These are phyloP conservation scores for Lypha dubia DNA, from an alignment of 2,888 invertebrate species.

Conservation along the genomic window DNA sequence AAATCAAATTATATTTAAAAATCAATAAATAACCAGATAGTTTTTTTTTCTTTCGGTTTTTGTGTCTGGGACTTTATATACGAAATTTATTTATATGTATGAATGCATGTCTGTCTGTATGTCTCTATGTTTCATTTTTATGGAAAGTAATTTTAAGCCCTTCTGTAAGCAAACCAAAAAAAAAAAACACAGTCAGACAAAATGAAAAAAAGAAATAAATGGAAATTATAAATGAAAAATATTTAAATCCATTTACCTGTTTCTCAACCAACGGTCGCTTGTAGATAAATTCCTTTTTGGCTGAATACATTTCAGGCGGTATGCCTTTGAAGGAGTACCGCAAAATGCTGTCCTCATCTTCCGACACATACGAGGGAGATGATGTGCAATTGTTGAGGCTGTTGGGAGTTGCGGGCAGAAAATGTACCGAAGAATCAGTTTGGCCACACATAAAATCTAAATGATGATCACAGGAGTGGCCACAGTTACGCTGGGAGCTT, in stretches of 20 bases:
- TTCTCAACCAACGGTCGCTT: slow-evolving; percentile 78
- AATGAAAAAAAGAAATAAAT: neutral
- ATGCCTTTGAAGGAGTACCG: slow-evolving; percentile 79
- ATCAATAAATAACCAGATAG: slow-evolving; percentile 64
- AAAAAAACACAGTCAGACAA: neutral
- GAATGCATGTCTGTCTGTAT: too few relatives aligned
- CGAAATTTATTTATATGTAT: too few relatives aligned
- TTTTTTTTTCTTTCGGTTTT: slow-evolving; percentile 9
- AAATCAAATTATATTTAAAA: slow-evolving; percentile 67
- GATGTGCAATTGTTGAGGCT: slow-evolving; percentile 32
- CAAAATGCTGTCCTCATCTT: slow-evolving; percentile 73
- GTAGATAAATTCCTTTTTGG: slow-evolving; percentile 79
- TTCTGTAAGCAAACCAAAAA: slow-evolving; percentile 4
- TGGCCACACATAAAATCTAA: slow-evolving; percentile 56
- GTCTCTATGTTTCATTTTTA: neutral
- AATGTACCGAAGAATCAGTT: slow-evolving; percentile 45
- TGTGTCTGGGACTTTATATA: too few relatives aligned
- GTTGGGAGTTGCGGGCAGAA: slow-evolving; percentile 59
- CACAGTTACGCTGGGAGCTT: slow-evolving; percentile 55
- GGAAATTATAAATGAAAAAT: neutral
- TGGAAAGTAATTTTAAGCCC: slow-evolving; percentile 52
- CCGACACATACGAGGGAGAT: slow-evolving; percentile 52
- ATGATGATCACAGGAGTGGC: slow-evolving; percentile 66
- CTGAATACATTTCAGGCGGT: slow-evolving; percentile 80
- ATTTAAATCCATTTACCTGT: slow-evolving; percentile 76